These are phyloP conservation scores for Amblyjoppa proteus DNA, from an alignment of 2,888 invertebrate species.

Conservation along the genomic window DNA sequence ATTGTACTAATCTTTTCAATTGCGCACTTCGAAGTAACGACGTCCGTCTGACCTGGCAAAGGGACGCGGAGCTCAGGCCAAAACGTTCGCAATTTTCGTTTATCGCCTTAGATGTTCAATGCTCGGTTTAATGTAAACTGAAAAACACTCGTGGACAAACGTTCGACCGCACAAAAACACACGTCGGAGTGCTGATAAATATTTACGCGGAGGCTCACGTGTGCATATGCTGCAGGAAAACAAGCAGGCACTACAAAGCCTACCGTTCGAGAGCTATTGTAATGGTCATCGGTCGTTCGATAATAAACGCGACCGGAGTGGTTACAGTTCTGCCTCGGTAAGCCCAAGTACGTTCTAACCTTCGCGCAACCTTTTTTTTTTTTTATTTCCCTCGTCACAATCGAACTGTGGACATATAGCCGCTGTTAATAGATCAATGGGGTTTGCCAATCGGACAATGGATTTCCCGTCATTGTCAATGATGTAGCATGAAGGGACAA, in stretches of 20 bases:
- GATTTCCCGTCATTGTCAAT: slow-evolving; percentile 10
- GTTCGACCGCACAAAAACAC: background rate
- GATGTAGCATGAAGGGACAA: slow-evolving; percentile 9
- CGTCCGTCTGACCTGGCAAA: background rate
- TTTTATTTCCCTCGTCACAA: background rate
- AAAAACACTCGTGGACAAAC: background rate
- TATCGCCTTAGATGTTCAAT: background rate
- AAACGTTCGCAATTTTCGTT: slow-evolving; percentile 17
- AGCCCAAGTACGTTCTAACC: background rate
- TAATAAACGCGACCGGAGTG: slow-evolving; percentile 6
- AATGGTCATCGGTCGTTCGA: background rate
- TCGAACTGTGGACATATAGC: background rate
- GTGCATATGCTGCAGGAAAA: background rate
- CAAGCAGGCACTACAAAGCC: background rate
- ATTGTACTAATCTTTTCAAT: slow-evolving; percentile 26
- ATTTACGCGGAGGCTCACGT: background rate
- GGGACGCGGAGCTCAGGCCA: background rate
- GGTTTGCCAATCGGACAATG: background rate
- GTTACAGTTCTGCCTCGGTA: background rate
- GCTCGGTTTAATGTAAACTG: background rate
- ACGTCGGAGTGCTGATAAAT: background rate
- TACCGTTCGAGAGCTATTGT: background rate
- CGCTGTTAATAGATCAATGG: background rate
- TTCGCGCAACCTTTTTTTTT: background rate
- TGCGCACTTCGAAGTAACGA: slow-evolving; percentile 2